Evolutionary conservation across 1,140 invertebrate genomes (phyloP), one percentile per base, ranked within the genome.

Genomic region (Protaetia brevitarsis): DNA sequence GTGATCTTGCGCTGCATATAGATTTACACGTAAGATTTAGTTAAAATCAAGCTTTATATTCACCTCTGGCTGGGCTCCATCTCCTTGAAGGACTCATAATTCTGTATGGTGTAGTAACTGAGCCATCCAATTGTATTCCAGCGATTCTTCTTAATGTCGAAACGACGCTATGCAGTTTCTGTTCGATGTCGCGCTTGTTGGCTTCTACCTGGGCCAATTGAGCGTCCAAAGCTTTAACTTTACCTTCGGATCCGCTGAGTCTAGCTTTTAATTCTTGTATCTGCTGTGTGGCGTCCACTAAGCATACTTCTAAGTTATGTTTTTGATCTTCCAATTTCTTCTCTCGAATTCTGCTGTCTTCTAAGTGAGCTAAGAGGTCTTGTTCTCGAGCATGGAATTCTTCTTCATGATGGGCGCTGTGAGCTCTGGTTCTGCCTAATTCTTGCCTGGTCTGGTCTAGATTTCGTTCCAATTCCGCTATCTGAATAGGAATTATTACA

Each of bases 311-410:
- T 61, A 96, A 77, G 78, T 95, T 95, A 69, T 93, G 90, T 74
- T 92, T 92, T 57, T 94, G 88, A 76, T 96, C 94, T 74, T 95
- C 92, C 3, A 96, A 79, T 56, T 91, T 89, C 68, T 91, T 87
- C 76, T 96, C 94, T 19, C 89, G 85, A 0, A 87, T 88, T 63
- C 93, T 86, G 51, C 88, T 87, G 72, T 96, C 94, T 75, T 96
- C 93, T 27, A 96, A 80, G 69, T 92, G 85, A 0, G 87, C 79
- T 1, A 90, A 73, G 19, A 94, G 72, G 76, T 96, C 94, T 82
- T 94, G 88, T 73, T 95, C 92, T 60, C 89, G 83, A 28, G 84
- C 83, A 37, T 87, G 81, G 82, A 87, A 89, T 37, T 88, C 82
- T 69, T 93, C 90, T 68, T 92, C 89, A 63, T 92, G 84, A 71